These are phyloP conservation scores for Pseudopipra pipra DNA, from an alignment of 2,113 vertebrate genomes.

Conservation along the genomic window DNA sequence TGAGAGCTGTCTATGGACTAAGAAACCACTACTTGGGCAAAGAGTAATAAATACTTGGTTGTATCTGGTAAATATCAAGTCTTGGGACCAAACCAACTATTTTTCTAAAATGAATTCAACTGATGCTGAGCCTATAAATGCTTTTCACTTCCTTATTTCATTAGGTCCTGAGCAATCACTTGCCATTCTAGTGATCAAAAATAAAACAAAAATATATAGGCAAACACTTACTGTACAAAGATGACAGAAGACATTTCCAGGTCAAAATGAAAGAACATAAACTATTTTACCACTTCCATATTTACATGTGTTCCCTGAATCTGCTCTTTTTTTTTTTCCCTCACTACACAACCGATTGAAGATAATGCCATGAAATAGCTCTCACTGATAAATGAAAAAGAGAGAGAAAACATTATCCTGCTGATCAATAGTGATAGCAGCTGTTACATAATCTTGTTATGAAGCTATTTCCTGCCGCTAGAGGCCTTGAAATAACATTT, in stretches of 20 bases:
- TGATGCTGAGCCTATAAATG: neutral
- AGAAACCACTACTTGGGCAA: neutral
- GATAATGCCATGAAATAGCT: conserved; percentile 16
- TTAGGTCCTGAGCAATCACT: neutral
- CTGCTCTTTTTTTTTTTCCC: neutral
- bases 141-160: neutral
- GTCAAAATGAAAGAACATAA: neutral
- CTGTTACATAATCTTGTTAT: conserved; percentile 76
- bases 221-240: neutral
- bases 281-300: neutral
- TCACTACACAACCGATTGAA: conserved; percentile 20
- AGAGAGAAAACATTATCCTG: conserved; percentile 55
- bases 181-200: neutral
- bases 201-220: neutral
- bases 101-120: neutral
- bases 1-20: neutral
- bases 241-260: neutral
- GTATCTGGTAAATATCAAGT: neutral
- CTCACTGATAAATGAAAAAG: conserved; percentile 27
- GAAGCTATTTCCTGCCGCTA: conserved; percentile 76
- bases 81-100: neutral
- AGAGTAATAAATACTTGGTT: neutral
- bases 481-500: conserved; percentile 75
- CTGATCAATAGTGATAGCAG: conserved; percentile 65
- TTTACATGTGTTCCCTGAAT: neutral